Percentiles rank a stretch among this genome's conserved stretches.
Conservation (phyloP, 1,140 invertebrate species). For the Archivesica marissinica region DNA sequence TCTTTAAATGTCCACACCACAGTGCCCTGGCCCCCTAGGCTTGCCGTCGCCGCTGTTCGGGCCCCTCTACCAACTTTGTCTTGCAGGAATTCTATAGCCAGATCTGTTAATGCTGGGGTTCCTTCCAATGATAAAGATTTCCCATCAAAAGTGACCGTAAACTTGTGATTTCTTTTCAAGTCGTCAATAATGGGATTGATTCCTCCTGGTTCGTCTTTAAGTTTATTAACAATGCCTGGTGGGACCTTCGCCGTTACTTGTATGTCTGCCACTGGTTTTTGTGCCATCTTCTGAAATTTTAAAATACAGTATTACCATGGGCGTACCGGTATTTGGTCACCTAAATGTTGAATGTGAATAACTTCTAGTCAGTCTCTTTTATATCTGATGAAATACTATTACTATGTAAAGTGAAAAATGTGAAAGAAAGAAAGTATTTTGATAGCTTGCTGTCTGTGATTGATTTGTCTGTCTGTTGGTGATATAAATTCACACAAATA, state of each 20-base stretch:
- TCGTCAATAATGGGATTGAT: not conserved
- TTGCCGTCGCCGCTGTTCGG: not conserved
- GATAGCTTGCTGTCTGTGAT: too few species aligned
- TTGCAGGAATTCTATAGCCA: not conserved
- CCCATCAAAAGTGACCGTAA: not conserved
- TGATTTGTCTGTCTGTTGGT: too few species aligned
- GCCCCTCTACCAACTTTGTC: not conserved
- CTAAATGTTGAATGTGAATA: too few species aligned
- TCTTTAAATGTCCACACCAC: slow-evolving; percentile 11
- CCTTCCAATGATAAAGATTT: not conserved
- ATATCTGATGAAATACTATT: too few species aligned
- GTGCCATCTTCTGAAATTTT: too few species aligned
- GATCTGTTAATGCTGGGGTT: not conserved
- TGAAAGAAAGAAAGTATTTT: too few species aligned
- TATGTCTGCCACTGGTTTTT: too few species aligned
- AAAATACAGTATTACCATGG: too few species aligned
- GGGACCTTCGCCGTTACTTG: not conserved
- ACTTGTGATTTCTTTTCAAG: not conserved
- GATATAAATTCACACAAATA: too few species aligned
- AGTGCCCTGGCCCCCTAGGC: not conserved
- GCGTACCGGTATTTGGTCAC: too few species aligned
- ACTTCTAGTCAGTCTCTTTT: too few species aligned
- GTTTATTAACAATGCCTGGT: not conserved
- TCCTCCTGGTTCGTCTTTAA: not conserved
- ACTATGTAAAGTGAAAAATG: too few species aligned